These are phyloP conservation scores for Catocala fraxini DNA, from an alignment of 2,888 invertebrate species.

Conservation along the genomic window DNA sequence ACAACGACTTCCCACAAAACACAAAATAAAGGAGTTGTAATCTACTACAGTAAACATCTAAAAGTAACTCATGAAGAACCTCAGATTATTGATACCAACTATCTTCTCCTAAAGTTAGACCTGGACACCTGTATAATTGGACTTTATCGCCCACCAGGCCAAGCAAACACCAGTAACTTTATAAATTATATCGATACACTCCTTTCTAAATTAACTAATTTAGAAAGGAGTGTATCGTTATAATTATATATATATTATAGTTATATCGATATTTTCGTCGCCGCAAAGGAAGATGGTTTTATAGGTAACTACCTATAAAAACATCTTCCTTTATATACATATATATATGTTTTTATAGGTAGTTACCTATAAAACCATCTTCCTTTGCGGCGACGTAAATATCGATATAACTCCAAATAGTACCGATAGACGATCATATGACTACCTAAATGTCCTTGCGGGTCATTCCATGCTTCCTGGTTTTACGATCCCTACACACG, in stretches of 20 bases:
- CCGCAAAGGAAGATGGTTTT: no score
- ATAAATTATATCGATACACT: not conserved
- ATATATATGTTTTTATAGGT: no score
- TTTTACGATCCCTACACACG: not conserved
- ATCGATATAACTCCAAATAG: conserved; percentile 10
- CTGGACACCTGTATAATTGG: conserved; percentile 8
- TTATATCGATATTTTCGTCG: no score
- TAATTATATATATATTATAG: no score
- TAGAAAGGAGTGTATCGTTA: no score
- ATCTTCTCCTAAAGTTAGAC: conserved; percentile 21
- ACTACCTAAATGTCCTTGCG: conserved; percentile 35
- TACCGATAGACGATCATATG: conserved; percentile 4
- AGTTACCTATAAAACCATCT: conserved; percentile 27
- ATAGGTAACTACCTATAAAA: no score
- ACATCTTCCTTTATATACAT: no score
- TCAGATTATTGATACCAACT: conserved; percentile 30
- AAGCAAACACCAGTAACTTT: conserved; percentile 12
- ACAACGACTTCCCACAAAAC: no score
- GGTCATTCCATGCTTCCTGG: conserved; percentile 32
- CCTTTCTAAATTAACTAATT: not conserved
- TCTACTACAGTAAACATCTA: conserved; percentile 31
- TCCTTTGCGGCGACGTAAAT: conserved; percentile 32
- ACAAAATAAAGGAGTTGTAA: conserved; percentile 46
- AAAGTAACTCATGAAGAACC: conserved; percentile 23
- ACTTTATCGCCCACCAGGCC: conserved; percentile 17